A percentile compares a stretch with the other conserved stretches of the same genome.
phyloP scores from a whole-genome alignment of 1,140 invertebrate species.

The Mylabris phalerata region DNA sequence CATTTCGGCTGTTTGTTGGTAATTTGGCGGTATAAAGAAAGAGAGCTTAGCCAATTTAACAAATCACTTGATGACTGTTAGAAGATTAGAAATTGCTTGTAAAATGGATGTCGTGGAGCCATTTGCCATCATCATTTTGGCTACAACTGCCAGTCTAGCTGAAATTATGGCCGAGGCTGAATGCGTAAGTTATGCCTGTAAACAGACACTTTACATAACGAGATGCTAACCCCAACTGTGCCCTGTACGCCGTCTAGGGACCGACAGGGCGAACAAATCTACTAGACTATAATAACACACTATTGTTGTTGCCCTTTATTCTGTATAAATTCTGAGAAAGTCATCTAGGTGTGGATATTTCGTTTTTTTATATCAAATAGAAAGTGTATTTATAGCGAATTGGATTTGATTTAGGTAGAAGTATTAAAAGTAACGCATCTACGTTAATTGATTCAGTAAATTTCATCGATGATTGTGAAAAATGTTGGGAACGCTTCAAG shows the following conservation, averaged over 20 bases:
- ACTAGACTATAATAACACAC: neutral
- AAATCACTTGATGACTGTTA: constrained; percentile 32
- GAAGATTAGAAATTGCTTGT: constrained; percentile 37
- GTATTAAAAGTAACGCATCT: no score
- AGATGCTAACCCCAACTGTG: constrained; percentile 36
- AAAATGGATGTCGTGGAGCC: constrained; percentile 31
- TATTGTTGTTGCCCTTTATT: neutral
- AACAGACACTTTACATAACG: constrained; percentile 42
- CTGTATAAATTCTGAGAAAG: no score
- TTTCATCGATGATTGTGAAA: neutral
- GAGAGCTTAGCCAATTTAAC: constrained; percentile 21
- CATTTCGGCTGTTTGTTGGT: neutral
- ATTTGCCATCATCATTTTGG: constrained; percentile 36
- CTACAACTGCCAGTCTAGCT: constrained; percentile 26
- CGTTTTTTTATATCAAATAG: neutral
- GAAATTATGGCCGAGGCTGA: constrained; percentile 34
- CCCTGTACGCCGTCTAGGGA: constrained; percentile 14
- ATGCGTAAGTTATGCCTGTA: constrained; percentile 38
- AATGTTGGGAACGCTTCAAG: constrained; percentile 14
- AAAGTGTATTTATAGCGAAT: no score
- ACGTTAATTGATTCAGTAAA: no score
- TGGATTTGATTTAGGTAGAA: no score
- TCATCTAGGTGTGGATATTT: neutral
- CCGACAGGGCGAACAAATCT: constrained; percentile 8
- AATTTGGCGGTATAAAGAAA: constrained; percentile 3